Evolutionary conservation across 2,888 invertebrate species (phyloP).

Genomic region (Elmis aenea): DNA sequence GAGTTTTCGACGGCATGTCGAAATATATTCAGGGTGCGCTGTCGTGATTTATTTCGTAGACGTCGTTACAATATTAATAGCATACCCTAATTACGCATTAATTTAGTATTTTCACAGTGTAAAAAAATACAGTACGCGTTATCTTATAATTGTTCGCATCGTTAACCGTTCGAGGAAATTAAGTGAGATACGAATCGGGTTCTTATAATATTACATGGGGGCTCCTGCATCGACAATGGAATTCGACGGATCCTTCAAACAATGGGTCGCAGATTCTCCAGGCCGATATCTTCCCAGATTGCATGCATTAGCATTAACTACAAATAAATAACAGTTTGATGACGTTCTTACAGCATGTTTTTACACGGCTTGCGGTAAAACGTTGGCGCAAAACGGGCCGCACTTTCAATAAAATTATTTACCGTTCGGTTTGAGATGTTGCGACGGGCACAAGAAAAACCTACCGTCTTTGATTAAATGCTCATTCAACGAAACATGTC

Average conservation of each 20-base stretch:
- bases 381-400: not conserved
- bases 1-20: too few species aligned
- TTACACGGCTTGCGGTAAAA: constrained; percentile 22
- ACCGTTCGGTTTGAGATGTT: not conserved
- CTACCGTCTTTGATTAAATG: too few species aligned
- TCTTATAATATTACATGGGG: constrained; percentile 11
- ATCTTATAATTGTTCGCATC: constrained; percentile 22
- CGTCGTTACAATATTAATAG: too few species aligned
- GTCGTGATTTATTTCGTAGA: too few species aligned
- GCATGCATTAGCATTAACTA: constrained; percentile 38
- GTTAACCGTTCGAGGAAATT: constrained; percentile 31
- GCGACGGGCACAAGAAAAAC: too few species aligned
- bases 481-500: constrained; percentile 13
- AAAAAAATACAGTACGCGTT: not conserved
- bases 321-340: constrained; percentile 36
- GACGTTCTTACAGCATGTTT: constrained; percentile 26
- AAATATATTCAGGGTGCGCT: too few species aligned
- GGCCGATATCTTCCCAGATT: constrained; percentile 36
- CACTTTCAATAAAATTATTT: constrained; percentile 9
- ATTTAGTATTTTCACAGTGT: not conserved
- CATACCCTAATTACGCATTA: too few species aligned
- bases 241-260: constrained; percentile 43
- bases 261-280: constrained; percentile 35
- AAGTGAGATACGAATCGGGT: constrained; percentile 27
- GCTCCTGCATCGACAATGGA: constrained; percentile 34